Conservation (phyloP, 1,140 invertebrate genomes). For the Drosophila melanica region DNA sequence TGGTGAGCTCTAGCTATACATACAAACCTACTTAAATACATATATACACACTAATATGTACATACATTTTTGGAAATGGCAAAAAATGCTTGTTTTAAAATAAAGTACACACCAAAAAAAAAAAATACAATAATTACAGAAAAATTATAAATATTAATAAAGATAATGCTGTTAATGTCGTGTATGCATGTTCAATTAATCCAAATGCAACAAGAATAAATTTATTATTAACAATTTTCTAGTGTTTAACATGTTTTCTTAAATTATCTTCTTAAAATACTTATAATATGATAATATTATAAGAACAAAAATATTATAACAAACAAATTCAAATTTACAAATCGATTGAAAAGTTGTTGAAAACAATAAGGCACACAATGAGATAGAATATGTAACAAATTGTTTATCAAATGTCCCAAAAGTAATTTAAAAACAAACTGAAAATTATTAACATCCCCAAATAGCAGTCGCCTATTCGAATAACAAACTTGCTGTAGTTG, state of each 20-base stretch:
- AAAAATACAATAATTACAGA: neutral
- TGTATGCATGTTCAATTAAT: conserved; percentile 50
- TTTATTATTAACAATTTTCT: conserved; percentile 32
- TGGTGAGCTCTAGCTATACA: no score
- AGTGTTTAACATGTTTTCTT: conserved; percentile 53
- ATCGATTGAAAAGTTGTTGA: conserved; percentile 24
- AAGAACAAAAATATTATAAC: conserved; percentile 15
- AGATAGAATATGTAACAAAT: conserved; percentile 27
- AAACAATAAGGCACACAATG: conserved; percentile 18
- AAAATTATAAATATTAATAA: conserved; percentile 15
- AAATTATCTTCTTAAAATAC: conserved; percentile 35
- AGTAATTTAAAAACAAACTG: conserved; percentile 22
- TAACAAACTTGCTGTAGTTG: conserved; percentile 49
- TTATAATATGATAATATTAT: conserved; percentile 33
- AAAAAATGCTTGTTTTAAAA: neutral
- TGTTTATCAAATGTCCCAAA: conserved; percentile 22
- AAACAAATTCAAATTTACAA: conserved; percentile 18
- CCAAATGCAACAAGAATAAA: conserved; percentile 16
- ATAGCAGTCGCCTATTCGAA: conserved; percentile 37
- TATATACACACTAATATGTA: conserved; percentile 5
- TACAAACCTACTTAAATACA: neutral
- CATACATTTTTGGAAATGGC: conserved; percentile 4
- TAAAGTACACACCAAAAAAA: neutral
- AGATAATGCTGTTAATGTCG: conserved; percentile 28
- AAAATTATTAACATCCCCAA: conserved; percentile 10